These are phyloP conservation scores for Xanthia togata DNA, from an alignment of 2,888 invertebrate species.

Conservation along the genomic window DNA sequence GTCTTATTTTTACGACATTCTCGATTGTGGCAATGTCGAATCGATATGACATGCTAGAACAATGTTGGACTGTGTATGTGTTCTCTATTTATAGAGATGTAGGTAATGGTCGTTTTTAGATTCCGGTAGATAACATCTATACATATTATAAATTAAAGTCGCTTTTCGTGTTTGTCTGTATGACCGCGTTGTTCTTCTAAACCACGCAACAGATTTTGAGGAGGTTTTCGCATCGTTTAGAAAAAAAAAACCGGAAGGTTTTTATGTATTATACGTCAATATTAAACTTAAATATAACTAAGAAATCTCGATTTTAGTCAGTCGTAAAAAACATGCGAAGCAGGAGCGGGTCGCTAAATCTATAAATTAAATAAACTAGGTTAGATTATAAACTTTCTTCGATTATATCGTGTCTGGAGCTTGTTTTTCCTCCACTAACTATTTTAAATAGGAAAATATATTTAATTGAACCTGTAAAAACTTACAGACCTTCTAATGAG, in stretches of 20 bases:
- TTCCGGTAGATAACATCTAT: background rate
- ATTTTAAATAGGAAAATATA: background rate
- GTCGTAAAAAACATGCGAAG: too few species aligned
- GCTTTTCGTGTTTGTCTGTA: too few species aligned
- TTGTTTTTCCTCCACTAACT: background rate
- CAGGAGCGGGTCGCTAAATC: too few species aligned
- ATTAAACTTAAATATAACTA: too few species aligned
- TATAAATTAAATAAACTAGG: too few species aligned
- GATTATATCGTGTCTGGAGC: background rate
- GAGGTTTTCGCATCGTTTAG: too few species aligned
- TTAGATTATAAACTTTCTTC: background rate
- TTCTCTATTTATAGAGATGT: background rate
- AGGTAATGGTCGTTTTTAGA: background rate
- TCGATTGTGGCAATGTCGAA: slow-evolving; percentile 31
- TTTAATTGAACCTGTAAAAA: background rate
- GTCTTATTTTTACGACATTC: slow-evolving; percentile 41
- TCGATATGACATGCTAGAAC: slow-evolving; percentile 26
- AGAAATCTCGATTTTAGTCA: too few species aligned
- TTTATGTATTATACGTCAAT: too few species aligned
- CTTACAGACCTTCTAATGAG: background rate
- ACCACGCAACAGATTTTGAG: too few species aligned
- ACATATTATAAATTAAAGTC: too few species aligned
- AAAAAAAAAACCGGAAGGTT: too few species aligned
- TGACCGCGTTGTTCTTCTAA: too few species aligned
- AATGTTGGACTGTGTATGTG: slow-evolving; percentile 7